Percentiles rank a stretch among this genome's conserved stretches.
phyloP scores from a whole-genome alignment of 2,113 vertebrate species.

The Calyptommatus sinebrachiatus region DNA sequence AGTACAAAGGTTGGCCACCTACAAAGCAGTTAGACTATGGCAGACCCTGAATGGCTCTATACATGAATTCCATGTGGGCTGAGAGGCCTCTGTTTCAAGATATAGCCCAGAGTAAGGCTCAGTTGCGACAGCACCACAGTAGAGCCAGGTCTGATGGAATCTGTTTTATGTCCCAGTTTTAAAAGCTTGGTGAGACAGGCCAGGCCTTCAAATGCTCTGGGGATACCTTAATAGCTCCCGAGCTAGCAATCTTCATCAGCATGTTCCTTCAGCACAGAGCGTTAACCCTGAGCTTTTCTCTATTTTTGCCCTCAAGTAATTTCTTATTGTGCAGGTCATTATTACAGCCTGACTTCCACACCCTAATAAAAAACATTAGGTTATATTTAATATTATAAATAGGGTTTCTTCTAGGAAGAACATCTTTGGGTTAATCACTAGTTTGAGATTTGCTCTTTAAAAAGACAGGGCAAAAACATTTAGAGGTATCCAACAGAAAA shows the following conservation, averaged over 20 bases:
- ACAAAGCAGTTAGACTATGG: too few relatives aligned
- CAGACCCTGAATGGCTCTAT: too few relatives aligned
- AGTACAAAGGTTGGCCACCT: too few relatives aligned
- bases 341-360: conserved; percentile 51
- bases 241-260: not conserved
- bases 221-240: not conserved
- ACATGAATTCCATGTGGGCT: too few relatives aligned
- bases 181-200: too few relatives aligned
- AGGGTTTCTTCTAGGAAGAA: conserved; percentile 63
- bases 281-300: not conserved
- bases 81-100: too few relatives aligned
- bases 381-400: conserved; percentile 55
- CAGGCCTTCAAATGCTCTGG: too few relatives aligned
- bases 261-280: not conserved
- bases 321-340: conserved; percentile 52
- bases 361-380: conserved; percentile 12
- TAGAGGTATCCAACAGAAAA: conserved; percentile 65
- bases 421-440: conserved; percentile 59
- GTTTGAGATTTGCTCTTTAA: conserved; percentile 60
- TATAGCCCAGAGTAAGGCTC: too few relatives aligned
- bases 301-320: too few relatives aligned
- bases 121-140: too few relatives aligned
- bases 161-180: too few relatives aligned
- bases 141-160: too few relatives aligned
- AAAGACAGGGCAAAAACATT: conserved; percentile 56